Percentiles rank a stretch among this genome's conserved stretches.
Evolutionary conservation across 2,797 vertebrate species (phyloP).

Genomic region (Hypotaenidia philippensis): DNA sequence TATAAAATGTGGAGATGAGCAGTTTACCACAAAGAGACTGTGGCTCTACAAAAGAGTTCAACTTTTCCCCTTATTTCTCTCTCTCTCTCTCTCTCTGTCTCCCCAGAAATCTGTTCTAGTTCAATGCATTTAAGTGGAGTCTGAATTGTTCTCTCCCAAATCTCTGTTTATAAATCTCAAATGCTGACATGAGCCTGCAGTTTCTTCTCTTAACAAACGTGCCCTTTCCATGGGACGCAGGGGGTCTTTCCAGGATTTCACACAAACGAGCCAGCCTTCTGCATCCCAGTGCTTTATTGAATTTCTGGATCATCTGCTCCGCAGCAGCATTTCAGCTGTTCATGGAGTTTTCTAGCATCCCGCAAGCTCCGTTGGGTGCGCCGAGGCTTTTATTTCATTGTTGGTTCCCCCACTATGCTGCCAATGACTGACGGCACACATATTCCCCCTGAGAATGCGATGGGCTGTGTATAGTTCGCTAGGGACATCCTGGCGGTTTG

Average conservation of each 20-base stretch:
- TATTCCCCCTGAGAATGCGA: neutral
- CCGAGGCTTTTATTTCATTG: neutral
- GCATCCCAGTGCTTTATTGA: neutral
- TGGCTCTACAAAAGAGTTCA: neutral
- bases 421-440: slow-evolving; percentile 45
- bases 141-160: neutral
- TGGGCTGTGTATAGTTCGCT: slow-evolving; percentile 15
- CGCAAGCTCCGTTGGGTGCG: neutral
- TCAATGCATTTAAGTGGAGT: neutral
- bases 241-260: neutral
- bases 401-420: slow-evolving; percentile 12
- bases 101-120: neutral
- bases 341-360: neutral
- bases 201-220: neutral
- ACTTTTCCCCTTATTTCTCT: neutral
- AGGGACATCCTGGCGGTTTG: slow-evolving; percentile 22
- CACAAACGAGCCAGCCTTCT: neutral
- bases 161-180: slow-evolving; percentile 26
- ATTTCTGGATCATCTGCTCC: neutral
- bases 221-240: neutral
- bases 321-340: slow-evolving; percentile 24
- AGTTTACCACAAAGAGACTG: neutral
- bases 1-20: neutral
- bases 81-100: neutral
- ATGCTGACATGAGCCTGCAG: neutral